A percentile compares a stretch with the other conserved stretches of the same genome.
These are phyloP conservation scores for Leuctra nigra DNA, from an alignment of 2,888 invertebrate species.

Conservation along the genomic window DNA sequence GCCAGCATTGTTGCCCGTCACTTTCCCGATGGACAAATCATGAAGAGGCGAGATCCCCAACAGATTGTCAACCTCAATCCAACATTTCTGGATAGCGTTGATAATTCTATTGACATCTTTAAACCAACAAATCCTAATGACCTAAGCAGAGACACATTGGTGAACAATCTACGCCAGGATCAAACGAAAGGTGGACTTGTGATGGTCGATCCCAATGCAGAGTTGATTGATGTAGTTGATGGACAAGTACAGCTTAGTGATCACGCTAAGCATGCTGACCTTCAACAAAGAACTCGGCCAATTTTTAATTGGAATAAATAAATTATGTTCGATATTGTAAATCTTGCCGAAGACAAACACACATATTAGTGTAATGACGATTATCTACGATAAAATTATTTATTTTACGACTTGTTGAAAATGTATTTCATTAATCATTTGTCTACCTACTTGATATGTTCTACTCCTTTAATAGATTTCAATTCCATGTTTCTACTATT, in stretches of 20 bases:
- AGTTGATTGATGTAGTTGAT: conserved; percentile 15
- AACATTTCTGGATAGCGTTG: background rate
- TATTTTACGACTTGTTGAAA: no score
- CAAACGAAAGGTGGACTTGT: conserved; percentile 17
- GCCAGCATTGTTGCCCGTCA: no score
- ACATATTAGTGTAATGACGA: no score
- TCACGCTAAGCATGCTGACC: background rate
- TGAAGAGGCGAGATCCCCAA: background rate
- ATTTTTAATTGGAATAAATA: conserved; percentile 1
- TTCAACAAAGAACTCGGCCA: conserved; percentile 2
- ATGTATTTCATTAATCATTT: no score
- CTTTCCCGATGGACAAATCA: background rate
- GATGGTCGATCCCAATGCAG: conserved; percentile 21
- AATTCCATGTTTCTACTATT: background rate
- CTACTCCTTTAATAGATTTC: background rate
- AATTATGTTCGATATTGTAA: background rate
- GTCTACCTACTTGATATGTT: background rate
- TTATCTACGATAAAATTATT: no score
- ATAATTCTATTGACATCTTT: conserved; percentile 16
- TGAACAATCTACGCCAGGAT: conserved; percentile 16
- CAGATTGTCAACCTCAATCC: background rate
- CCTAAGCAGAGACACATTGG: conserved; percentile 12
- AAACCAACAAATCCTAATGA: conserved; percentile 2
- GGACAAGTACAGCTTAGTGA: background rate
- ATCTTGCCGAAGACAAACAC: conserved; percentile 3